Conservation (phyloP, 2,113 vertebrate species). For the Struthio camelus region DNA sequence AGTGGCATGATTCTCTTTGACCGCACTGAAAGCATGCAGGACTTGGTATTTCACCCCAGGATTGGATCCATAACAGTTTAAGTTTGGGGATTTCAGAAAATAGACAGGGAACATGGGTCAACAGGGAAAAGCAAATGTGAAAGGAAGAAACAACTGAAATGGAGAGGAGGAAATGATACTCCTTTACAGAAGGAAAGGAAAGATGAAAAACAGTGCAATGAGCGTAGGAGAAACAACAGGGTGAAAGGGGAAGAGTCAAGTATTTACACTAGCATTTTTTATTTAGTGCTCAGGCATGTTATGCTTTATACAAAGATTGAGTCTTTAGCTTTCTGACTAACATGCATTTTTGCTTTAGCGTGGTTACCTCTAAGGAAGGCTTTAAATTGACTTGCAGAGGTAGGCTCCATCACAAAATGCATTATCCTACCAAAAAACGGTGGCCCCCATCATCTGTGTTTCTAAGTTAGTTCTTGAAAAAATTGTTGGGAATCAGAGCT, state of each 20-base stretch:
- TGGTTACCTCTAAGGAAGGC: neutral
- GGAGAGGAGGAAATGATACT: neutral
- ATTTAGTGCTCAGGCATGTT: neutral
- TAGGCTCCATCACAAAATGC: neutral
- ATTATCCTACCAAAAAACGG: neutral
- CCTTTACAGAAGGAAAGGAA: neutral
- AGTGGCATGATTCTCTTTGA: too few relatives aligned
- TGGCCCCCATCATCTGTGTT: neutral
- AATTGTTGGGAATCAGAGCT: neutral
- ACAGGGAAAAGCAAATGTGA: neutral
- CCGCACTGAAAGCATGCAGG: neutral
- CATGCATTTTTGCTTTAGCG: neutral
- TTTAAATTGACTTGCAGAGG: conserved; percentile 1
- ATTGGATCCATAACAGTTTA: neutral
- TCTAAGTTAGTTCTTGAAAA: neutral
- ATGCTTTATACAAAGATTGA: neutral
- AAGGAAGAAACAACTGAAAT: neutral
- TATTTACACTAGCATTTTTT: neutral
- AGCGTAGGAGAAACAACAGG: neutral
- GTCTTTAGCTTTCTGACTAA: neutral
- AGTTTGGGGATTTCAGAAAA: neutral
- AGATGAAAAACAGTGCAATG: neutral
- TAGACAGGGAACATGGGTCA: neutral
- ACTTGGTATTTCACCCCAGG: neutral
- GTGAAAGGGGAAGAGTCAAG: neutral